Base-by-base conservation (phyloP, 2,797 vertebrate genomes). In the Morus bassanus region DNA sequence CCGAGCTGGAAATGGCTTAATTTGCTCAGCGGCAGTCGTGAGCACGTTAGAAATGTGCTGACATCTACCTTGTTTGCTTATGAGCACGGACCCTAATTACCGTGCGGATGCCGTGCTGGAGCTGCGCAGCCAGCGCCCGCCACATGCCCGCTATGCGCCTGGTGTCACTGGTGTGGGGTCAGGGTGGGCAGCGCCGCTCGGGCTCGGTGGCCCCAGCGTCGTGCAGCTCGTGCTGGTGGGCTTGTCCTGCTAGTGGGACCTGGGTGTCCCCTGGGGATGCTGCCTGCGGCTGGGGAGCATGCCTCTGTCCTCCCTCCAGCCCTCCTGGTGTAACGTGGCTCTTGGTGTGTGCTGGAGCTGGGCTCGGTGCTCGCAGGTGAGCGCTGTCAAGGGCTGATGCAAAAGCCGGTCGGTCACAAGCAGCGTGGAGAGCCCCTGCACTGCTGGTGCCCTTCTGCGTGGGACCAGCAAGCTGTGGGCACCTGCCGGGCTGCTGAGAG, bases 151-250 rank as follows among this genome's bases (percentile, higher is more conserved):
- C 54, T n/a, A 21, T 13, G 15, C 2, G 6, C 57, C 39, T 4
- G 0, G 39, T 3, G 9, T 46, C 81, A n/a, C 33, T 6, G 4
- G 14, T 2, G 10, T 1, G 6, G 56, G 28, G 39, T 28, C 0
- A 1, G 37, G 18, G 39, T 7, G 28, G 28, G 33, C 28, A 23
- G 64, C 3, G 1, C 45, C 1, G 0, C 31, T 41, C 0, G 4
- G 43, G 33, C 69, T 74, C 6, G 1, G 46, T 10, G 33, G 27
- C 23, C 51, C 51, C 1, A 2, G 39, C 0, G 0, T 63, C 0
- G 0, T 2, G 45, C 59, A 30, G 48, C 27, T 9, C 63, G 1
- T 41, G 31, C 69, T 16, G 23, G 18, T 33, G 48, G 48, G 12
- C 43, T 76, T 19, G 30, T 54, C 72, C 27, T 63, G 56, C 56